These are phyloP conservation scores for Phenganax marumi DNA, from an alignment of 92 coral and sea anemone species.

Conservation along the genomic window DNA sequence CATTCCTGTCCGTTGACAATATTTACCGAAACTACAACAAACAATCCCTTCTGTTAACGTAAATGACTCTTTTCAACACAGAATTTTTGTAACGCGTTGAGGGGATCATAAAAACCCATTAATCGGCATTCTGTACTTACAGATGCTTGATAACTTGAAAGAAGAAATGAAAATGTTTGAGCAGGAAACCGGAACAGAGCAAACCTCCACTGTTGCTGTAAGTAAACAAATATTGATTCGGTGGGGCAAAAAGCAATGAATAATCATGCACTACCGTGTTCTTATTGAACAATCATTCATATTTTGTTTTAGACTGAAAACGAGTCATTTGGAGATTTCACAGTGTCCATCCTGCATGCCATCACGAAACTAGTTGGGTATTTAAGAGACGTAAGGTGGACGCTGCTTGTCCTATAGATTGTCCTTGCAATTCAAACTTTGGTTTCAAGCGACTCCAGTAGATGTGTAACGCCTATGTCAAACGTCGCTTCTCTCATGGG, in stretches of 20 bases:
- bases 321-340: constrained; percentile 80
- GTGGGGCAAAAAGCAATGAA: background rate
- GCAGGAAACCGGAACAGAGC: constrained; percentile 80
- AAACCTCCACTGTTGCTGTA: constrained; percentile 20
- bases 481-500: no score
- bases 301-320: constrained; percentile 32
- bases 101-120: background rate
- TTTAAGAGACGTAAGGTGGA: constrained; percentile 71
- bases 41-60: background rate
- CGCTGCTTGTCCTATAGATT: background rate
- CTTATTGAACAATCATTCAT: background rate
- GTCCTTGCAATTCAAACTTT: background rate
- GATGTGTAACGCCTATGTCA: background rate
- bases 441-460: no score
- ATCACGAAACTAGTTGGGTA: constrained; percentile 88
- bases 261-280: background rate
- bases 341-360: constrained; percentile 77
- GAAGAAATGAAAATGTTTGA: constrained; percentile 83
- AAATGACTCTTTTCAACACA: background rate
- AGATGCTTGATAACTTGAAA: constrained; percentile 93
- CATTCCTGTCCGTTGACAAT: no score
- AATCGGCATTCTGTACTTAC: background rate
- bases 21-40: no score
- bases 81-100: background rate
- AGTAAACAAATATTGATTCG: background rate